Percentiles rank a stretch among this genome's conserved stretches.
phyloP scores from a whole-genome alignment of 2,113 vertebrate genomes.

The Triplophysa tibetana region DNA sequence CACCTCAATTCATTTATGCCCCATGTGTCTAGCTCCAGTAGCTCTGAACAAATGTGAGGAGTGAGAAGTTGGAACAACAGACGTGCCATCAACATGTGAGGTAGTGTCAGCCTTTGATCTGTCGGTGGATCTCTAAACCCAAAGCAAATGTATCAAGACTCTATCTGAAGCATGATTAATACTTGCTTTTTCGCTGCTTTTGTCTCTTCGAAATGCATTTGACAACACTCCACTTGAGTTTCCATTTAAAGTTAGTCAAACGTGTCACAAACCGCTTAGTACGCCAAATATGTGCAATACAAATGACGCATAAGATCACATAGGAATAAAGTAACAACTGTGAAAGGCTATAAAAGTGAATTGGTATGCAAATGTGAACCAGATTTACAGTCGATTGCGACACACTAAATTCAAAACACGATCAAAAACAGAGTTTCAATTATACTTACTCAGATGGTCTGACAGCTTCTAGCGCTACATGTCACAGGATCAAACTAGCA shows the following conservation, averaged over 20 bases:
- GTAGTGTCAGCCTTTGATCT: slow-evolving; percentile 34
- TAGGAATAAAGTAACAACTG: background rate
- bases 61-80: slow-evolving; percentile 14
- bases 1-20: background rate
- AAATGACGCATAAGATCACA: background rate
- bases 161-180: background rate
- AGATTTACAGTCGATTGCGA: background rate
- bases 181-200: slow-evolving; percentile 1
- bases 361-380: background rate
- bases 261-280: background rate
- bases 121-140: slow-evolving; percentile 22
- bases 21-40: background rate
- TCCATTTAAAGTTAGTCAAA: slow-evolving; percentile 28
- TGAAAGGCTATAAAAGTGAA: too few species aligned
- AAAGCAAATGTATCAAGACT: slow-evolving; percentile 22
- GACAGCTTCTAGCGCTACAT: slow-evolving; percentile 26
- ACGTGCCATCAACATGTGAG: slow-evolving; percentile 13
- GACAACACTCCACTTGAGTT: slow-evolving; percentile 7
- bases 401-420: background rate
- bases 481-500: slow-evolving; percentile 25
- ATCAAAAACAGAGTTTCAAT: background rate
- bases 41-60: slow-evolving; percentile 19
- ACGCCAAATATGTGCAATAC: background rate
- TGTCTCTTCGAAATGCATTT: slow-evolving; percentile 29
- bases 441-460: slow-evolving; percentile 29